These are phyloP conservation scores for Manis crassicaudata DNA, from an alignment of 2,797 vertebrate genomes.

Conservation along the genomic window DNA sequence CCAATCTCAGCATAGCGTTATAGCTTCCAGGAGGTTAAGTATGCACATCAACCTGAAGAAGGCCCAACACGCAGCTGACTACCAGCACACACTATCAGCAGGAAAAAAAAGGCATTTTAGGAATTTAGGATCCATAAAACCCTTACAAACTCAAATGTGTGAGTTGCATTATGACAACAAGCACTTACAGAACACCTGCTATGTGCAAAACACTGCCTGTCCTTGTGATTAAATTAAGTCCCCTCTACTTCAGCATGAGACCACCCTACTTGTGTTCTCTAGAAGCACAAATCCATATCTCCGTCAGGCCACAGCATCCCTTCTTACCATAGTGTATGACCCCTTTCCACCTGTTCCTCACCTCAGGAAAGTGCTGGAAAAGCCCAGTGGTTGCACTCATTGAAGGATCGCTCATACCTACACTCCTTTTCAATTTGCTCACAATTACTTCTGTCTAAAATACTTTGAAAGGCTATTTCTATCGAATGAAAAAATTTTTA, in stretches of 20 bases:
- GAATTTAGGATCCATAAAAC: conserved; percentile 5
- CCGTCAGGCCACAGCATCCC: background rate
- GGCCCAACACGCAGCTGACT: background rate
- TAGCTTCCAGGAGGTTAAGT: background rate
- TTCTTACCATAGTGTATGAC: background rate
- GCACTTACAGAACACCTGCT: conserved; percentile 41
- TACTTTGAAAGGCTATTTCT: background rate
- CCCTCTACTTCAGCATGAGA: conserved; percentile 37
- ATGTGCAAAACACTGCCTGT: conserved; percentile 11
- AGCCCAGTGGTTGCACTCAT: background rate
- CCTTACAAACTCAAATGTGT: conserved; percentile 19
- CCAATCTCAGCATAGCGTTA: background rate
- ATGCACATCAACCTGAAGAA: background rate
- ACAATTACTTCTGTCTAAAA: conserved; percentile 18
- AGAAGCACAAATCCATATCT: background rate
- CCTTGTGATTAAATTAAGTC: conserved; percentile 59
- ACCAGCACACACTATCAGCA: background rate
- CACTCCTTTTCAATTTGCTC: background rate
- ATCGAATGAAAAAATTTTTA: background rate
- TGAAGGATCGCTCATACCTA: background rate
- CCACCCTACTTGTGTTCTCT: background rate
- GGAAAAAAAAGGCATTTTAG: background rate
- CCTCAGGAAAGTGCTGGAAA: background rate
- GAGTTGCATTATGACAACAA: background rate
- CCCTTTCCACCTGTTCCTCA: background rate